Evolutionary conservation across 2,113 vertebrate genomes (phyloP).

Genomic region (Thalassarche chlororhynchos): DNA sequence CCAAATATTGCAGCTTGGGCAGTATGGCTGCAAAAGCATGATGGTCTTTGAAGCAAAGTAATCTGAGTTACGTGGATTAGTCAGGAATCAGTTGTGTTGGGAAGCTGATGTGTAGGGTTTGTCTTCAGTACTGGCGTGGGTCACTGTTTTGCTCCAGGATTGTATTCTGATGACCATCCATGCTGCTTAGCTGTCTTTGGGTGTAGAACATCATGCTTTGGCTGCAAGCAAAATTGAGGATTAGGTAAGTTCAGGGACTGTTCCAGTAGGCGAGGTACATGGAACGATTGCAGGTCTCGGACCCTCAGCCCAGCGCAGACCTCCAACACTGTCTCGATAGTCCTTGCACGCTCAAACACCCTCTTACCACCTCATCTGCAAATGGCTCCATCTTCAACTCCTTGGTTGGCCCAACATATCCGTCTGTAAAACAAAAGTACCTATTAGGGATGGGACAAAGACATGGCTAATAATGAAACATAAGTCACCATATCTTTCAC

Average conservation of each 20-base stretch:
- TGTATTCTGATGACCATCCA: not conserved
- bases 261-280: fast-evolving
- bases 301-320: not conserved
- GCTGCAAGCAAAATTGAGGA: not conserved
- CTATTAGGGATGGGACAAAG: not conserved
- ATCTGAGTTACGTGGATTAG: fast-evolving
- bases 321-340: not conserved
- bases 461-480: not conserved
- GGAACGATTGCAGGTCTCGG: not conserved
- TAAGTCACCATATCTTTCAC: fast-evolving
- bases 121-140: not conserved
- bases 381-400: not conserved
- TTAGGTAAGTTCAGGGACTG: not conserved
- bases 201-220: not conserved
- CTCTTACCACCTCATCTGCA: not conserved
- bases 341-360: not conserved
- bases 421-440: not conserved
- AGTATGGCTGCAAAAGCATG: not conserved
- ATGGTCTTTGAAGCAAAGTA: not conserved
- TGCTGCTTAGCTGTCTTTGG: not conserved
- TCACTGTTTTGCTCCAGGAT: not conserved
- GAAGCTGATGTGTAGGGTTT: not conserved
- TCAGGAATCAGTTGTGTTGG: not conserved
- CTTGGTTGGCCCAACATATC: not conserved
- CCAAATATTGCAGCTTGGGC: not conserved